These are phyloP conservation scores for Alauda arvensis DNA, from an alignment of 2,797 vertebrate species.

Conservation along the genomic window DNA sequence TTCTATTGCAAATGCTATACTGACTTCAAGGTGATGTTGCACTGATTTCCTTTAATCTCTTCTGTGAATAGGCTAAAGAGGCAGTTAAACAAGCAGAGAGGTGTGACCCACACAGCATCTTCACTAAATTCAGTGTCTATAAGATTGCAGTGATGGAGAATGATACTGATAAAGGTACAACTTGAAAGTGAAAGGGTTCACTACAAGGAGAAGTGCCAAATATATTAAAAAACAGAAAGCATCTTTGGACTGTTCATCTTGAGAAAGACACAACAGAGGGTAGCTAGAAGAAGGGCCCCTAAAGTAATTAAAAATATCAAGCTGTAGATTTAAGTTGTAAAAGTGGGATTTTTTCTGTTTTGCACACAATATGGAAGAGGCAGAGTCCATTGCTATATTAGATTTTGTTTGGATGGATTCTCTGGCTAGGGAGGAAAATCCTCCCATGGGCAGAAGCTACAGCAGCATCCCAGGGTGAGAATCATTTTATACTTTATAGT, in stretches of 20 bases:
- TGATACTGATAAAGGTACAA: conserved; percentile 79
- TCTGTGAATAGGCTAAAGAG: conserved; percentile 82
- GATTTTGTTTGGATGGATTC: neutral
- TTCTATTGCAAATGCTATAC: neutral
- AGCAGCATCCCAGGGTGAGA: neutral
- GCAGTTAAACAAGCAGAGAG: conserved; percentile 82
- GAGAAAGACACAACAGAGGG: neutral
- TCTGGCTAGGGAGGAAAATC: neutral
- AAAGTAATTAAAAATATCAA: neutral
- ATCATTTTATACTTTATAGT: neutral
- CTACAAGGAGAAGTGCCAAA: neutral
- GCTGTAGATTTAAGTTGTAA: neutral
- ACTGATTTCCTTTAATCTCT: conserved; percentile 2
- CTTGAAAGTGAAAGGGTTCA: neutral
- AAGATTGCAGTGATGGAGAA: conserved; percentile 85
- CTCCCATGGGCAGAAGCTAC: neutral
- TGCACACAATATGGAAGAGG: neutral
- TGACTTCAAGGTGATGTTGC: neutral
- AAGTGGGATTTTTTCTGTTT: neutral
- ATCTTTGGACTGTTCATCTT: neutral
- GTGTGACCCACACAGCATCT: conserved; percentile 83
- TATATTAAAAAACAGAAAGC: neutral
- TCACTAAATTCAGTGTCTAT: conserved; percentile 87
- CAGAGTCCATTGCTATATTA: neutral
- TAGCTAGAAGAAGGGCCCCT: neutral